phyloP scores from a whole-genome alignment of 2,113 vertebrate species.

The Carollia perspicillata region DNA sequence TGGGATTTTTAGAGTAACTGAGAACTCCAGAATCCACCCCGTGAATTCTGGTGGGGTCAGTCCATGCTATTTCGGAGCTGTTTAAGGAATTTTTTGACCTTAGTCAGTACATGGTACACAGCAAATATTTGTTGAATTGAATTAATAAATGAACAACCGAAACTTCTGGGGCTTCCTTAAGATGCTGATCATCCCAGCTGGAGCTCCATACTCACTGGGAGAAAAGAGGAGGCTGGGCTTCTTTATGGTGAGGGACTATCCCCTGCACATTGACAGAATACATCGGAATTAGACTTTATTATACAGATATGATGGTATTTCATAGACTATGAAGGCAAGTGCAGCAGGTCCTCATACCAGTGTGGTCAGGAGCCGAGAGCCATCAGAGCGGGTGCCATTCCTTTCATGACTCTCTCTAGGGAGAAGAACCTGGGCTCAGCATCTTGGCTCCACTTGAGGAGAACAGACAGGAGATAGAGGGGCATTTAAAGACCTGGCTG shows the following conservation, averaged over 20 bases:
- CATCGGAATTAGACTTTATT: not conserved
- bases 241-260: not conserved
- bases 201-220: not conserved
- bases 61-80: not conserved
- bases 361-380: not conserved
- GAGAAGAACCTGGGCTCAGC: not conserved
- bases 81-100: not conserved
- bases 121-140: constrained; percentile 18
- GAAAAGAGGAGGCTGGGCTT: not conserved
- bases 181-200: not conserved
- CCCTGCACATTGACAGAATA: not conserved
- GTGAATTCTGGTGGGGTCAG: not conserved
- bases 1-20: not conserved
- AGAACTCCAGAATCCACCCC: not conserved
- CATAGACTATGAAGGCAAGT: not conserved
- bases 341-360: not conserved
- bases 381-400: not conserved
- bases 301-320: not conserved
- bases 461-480: not conserved
- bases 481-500: not conserved
- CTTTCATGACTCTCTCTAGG: not conserved
- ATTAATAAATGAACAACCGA: not conserved
- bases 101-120: not conserved
- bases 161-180: not conserved
- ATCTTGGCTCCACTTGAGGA: not conserved